These are phyloP conservation scores for Synanceia verrucosa DNA, from an alignment of 2,797 vertebrate genomes.

Conservation along the genomic window DNA sequence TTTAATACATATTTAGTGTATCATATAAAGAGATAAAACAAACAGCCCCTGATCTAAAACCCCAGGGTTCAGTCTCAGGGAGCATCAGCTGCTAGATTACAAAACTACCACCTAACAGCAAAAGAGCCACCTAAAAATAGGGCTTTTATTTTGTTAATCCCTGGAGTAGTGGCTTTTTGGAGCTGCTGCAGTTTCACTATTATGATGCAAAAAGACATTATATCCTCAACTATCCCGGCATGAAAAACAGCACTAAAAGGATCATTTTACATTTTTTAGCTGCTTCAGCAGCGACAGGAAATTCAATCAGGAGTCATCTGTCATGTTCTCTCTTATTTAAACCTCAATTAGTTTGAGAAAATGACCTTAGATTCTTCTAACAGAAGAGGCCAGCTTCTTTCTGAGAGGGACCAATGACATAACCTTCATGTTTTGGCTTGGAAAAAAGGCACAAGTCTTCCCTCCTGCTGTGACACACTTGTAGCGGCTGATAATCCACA, in stretches of 20 bases:
- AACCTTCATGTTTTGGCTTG: neutral
- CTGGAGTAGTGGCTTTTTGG: conserved; percentile 18
- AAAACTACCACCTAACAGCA: neutral
- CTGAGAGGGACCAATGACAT: neutral
- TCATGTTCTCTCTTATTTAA: neutral
- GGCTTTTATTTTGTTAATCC: conserved; percentile 35
- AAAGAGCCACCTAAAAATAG: conserved; percentile 16
- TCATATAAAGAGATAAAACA: no score
- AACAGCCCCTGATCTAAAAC: neutral
- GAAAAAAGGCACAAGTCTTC: conserved; percentile 7
- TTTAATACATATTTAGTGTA: no score
- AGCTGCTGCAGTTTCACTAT: conserved; percentile 5
- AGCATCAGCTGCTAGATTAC: neutral
- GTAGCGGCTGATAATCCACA: conserved; percentile 54
- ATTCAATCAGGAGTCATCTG: neutral
- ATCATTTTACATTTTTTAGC: neutral
- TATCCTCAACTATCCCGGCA: neutral
- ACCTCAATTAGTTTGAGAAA: neutral
- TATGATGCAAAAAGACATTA: neutral
- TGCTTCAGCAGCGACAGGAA: neutral
- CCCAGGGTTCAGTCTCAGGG: neutral
- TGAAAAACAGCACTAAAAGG: neutral
- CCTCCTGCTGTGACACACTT: conserved; percentile 33
- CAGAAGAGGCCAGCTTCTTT: no score
- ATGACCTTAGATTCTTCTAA: no score